Conservation (phyloP, 2,113 vertebrate genomes). For the Tiliqua scincoides region DNA sequence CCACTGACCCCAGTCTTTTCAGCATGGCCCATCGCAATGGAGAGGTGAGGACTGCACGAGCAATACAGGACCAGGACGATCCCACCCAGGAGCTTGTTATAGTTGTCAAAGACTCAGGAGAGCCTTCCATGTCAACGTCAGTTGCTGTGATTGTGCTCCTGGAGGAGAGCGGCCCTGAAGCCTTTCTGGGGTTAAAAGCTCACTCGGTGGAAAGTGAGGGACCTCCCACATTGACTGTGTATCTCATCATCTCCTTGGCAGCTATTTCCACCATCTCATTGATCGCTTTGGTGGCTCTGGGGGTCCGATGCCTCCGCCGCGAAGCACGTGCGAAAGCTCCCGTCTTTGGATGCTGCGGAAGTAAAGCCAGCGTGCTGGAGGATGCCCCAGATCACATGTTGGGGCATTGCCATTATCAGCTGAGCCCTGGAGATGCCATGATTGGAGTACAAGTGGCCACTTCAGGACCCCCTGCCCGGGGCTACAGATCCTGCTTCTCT, state of each 20-base stretch:
- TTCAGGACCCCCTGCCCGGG: constrained; percentile 77
- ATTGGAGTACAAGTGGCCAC: constrained; percentile 73
- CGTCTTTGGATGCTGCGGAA: constrained; percentile 56
- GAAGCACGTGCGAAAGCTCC: constrained; percentile 28
- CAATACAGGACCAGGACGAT: constrained; percentile 67
- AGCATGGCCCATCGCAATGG: constrained; percentile 77
- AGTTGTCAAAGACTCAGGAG: constrained; percentile 76
- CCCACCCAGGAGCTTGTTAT: constrained; percentile 73
- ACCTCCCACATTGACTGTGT: constrained; percentile 82
- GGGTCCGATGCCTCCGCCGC: constrained; percentile 54
- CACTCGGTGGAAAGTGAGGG: constrained; percentile 65
- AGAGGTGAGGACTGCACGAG: constrained; percentile 76
- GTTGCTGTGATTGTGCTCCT: constrained; percentile 77
- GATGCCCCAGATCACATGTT: constrained; percentile 64
- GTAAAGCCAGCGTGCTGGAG: constrained; percentile 57
- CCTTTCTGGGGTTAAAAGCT: constrained; percentile 72
- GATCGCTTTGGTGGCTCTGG: constrained; percentile 68
- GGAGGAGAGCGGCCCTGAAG: constrained; percentile 77
- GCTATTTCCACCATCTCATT: constrained; percentile 83
- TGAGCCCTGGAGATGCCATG: constrained; percentile 71
- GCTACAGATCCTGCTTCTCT: constrained; percentile 84
- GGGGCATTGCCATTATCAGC: constrained; percentile 69
- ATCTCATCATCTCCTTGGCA: constrained; percentile 85
- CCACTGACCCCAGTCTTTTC: constrained; percentile 77
- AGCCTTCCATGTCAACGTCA: constrained; percentile 74